A percentile compares a stretch with the other conserved stretches of the same genome.
Evolutionary conservation across 1,140 invertebrate species (phyloP).

Genomic region (Polypedilum pembai): DNA sequence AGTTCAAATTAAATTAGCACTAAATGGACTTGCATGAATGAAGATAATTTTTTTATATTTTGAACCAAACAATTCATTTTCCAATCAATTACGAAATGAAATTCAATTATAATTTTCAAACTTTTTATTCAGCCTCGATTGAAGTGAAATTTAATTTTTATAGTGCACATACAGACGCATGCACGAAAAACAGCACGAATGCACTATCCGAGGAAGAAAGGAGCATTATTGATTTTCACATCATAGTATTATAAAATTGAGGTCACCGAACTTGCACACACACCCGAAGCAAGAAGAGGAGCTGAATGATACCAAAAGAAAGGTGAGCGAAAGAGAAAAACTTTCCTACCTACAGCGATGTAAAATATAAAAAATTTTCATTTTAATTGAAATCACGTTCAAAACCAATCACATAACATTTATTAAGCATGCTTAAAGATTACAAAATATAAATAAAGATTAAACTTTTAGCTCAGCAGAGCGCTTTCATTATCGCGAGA

Average conservation of each 20-base stretch:
- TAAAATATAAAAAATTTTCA: not conserved
- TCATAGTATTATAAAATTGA: not conserved
- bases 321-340: not conserved
- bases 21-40: constrained; percentile 1
- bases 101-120: not conserved
- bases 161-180: not conserved
- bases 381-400: constrained; percentile 12
- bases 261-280: constrained; percentile 1
- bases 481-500: not conserved
- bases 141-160: not conserved
- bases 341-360: not conserved
- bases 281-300: not conserved
- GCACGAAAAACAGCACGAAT: not conserved
- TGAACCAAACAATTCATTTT: not conserved
- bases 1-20: constrained; percentile 13
- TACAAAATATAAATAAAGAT: constrained; percentile 1
- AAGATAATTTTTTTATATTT: not conserved
- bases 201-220: constrained; percentile 9
- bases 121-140: not conserved
- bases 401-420: not conserved
- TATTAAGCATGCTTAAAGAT: not conserved
- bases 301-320: not conserved
- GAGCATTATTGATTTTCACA: constrained; percentile 13
- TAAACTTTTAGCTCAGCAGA: not conserved
- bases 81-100: not conserved